phyloP scores from a whole-genome alignment of 2,113 vertebrate species.

The Scartelaos histophorus region DNA sequence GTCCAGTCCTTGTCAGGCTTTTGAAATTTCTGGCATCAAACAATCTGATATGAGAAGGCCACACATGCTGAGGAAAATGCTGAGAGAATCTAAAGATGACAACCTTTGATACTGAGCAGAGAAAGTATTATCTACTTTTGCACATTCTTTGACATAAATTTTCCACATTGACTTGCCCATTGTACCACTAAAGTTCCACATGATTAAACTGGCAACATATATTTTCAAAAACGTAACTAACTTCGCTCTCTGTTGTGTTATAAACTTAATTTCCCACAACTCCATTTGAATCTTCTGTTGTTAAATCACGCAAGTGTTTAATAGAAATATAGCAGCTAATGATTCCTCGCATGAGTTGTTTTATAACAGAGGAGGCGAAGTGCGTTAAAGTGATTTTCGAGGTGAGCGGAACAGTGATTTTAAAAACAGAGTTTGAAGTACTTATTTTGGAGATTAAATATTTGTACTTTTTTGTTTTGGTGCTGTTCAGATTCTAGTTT shows the following conservation, averaged over 20 bases:
- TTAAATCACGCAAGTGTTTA: neutral
- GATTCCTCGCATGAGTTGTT: constrained; percentile 6
- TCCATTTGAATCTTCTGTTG: neutral
- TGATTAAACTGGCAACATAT: neutral
- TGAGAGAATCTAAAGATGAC: neutral
- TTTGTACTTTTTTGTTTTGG: too few species aligned
- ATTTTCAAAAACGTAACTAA: neutral
- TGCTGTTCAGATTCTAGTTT: too few species aligned
- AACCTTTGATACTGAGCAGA: neutral
- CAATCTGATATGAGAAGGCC: neutral
- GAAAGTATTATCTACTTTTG: neutral
- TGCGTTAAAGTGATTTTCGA: neutral
- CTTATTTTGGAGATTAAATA: constrained; percentile 8
- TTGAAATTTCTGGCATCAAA: too few species aligned
- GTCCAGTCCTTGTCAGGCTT: too few species aligned
- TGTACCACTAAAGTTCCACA: neutral
- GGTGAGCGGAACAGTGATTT: constrained; percentile 4
- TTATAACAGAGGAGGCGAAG: constrained; percentile 35
- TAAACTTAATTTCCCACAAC: neutral
- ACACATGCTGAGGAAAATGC: neutral
- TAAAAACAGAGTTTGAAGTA: constrained; percentile 16
- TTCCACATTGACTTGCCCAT: neutral
- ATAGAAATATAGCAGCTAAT: constrained; percentile 13
- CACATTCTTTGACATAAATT: too few species aligned
- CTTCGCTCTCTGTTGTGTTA: too few species aligned